These are phyloP conservation scores for Epirrhoe tristata DNA, from an alignment of 2,888 invertebrate species.

Conservation along the genomic window DNA sequence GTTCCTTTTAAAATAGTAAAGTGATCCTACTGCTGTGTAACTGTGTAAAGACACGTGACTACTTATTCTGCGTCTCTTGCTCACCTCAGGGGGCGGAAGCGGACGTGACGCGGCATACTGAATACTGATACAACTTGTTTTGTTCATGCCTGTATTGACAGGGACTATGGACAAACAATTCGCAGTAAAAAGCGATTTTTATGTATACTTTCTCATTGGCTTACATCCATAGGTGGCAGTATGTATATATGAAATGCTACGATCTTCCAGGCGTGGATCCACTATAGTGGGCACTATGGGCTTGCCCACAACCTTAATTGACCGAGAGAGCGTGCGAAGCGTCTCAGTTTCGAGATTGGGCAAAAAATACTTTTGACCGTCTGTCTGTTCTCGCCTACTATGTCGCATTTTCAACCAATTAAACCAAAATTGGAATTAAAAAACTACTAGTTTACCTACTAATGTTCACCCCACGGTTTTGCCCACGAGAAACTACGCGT, in stretches of 20 bases:
- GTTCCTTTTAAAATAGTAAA: not conserved
- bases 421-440: no score
- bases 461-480: no score
- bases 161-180: constrained; percentile 20
- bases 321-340: no score
- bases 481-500: no score
- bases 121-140: constrained; percentile 60
- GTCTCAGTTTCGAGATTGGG: no score
- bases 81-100: constrained; percentile 57
- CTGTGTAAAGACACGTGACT: constrained; percentile 15
- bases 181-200: constrained; percentile 21
- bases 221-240: constrained; percentile 10
- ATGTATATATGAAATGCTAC: not conserved
- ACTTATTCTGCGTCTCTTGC: constrained; percentile 23
- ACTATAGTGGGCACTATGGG: no score
- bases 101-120: constrained; percentile 63
- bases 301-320: no score
- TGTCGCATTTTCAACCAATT: no score
- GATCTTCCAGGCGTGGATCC: no score
- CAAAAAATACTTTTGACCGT: no score
- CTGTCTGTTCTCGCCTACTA: no score
- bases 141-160: constrained; percentile 19
- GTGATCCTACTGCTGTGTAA: not conserved
- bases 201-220: constrained; percentile 11
- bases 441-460: no score